Conservation (phyloP, 2,113 vertebrate genomes). For the Trachemys scripta region DNA sequence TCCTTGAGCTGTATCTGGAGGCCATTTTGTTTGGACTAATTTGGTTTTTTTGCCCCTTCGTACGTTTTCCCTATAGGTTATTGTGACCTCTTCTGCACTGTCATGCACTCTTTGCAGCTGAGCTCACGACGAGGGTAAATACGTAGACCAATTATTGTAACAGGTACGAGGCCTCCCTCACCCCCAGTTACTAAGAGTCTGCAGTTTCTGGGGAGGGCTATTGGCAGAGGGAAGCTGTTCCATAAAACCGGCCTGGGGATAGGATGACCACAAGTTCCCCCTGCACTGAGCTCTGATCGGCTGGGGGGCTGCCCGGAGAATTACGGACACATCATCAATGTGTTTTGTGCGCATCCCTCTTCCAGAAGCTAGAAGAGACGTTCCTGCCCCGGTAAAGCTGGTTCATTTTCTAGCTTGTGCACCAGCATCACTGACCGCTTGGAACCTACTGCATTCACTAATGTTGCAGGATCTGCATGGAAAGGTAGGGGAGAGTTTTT, state of each 20-base stretch:
- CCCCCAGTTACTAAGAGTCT: too few relatives aligned
- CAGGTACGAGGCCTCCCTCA: too few relatives aligned
- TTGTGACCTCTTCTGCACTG: neutral
- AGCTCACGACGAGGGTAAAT: neutral
- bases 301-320: neutral
- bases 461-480: too few relatives aligned
- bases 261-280: neutral
- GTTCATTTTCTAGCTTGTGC: neutral
- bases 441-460: too few relatives aligned
- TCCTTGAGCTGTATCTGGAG: neutral
- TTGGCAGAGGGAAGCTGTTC: neutral
- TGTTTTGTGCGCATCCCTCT: neutral
- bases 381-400: neutral
- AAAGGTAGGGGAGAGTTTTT: too few relatives aligned
- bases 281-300: neutral
- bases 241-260: neutral
- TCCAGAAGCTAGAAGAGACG: too few relatives aligned
- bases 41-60: too few relatives aligned
- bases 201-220: too few relatives aligned
- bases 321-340: neutral
- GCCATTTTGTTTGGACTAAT: neutral
- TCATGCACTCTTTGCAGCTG: neutral
- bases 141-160: neutral
- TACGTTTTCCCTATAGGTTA: neutral
- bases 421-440: too few relatives aligned